Base-by-base conservation (phyloP, 2,888 invertebrate genomes). In the Carterocephalus palaemon region DNA sequence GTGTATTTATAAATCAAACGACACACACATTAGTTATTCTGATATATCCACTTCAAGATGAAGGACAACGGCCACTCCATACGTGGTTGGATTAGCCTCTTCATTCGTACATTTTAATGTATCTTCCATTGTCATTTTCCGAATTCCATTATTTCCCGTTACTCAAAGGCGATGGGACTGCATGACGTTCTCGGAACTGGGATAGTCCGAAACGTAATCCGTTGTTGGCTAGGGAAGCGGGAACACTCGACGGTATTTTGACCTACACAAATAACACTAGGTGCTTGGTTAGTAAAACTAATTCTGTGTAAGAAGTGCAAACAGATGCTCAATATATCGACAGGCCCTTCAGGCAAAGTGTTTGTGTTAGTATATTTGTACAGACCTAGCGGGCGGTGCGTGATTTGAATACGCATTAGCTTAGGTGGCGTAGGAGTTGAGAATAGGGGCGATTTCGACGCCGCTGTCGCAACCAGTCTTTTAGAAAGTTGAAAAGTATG, bases 1-100 rank as follows among this genome's bases (percentile, higher is more conserved):
- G 46, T 46, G 51, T 57, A 56, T 61, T 63, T 62, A 71, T 75
- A 70, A 73, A 79, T 77, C 74, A 73, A 68, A 52, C 46, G 54
- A 60, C 67, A 65, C 66, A 63, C 64, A 67, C 72, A 76, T 76
- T 73, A 74, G 53, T 74, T 70, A 75, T 71, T 74, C 69, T 54
- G 63, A 67, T 64, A 64, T 64, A 58, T 64, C 53, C 57, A 70
- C 70, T 65, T 59, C 57, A 66, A 70, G 56, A 56, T 55, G 60
- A 62, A n/a, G 62, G 57, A 66, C 67, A 68, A 66, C 65, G 55
- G 56, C 56, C 71, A 73, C 82, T 82, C 67, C 64, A 77, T 54
- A 65, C 70, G 73, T 60, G 80, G 79, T 75, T 51, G 71, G 73
- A 83, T 83, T 83, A 75, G 73, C 70, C 62, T 64, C 61, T 75